phyloP scores from a whole-genome alignment of 2,888 invertebrate species.

The Helicoverpa assulta region DNA sequence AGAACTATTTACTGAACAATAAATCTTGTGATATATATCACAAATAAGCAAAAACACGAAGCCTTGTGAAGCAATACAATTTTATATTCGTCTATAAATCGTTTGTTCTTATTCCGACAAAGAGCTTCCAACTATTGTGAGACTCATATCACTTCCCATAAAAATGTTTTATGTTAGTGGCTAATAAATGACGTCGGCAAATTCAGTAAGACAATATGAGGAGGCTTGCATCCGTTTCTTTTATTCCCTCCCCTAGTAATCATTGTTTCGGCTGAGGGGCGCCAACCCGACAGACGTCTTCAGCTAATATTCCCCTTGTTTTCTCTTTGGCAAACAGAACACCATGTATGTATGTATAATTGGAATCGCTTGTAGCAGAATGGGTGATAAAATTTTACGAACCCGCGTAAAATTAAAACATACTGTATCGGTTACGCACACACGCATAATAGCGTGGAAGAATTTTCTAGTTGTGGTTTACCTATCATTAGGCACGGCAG shows the following conservation, averaged over 20 bases:
- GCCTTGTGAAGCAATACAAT: conserved; percentile 77
- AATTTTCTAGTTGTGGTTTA: conserved; percentile 19
- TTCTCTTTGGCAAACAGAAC: conserved; percentile 73
- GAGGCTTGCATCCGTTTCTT: conserved; percentile 86
- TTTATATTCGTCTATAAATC: conserved; percentile 87
- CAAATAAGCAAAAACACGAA: conserved; percentile 67
- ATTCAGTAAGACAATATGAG: conserved; percentile 89
- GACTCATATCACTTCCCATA: conserved; percentile 87
- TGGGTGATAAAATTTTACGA: conserved; percentile 65
- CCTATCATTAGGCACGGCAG: neutral
- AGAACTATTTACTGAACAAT: conserved; percentile 33
- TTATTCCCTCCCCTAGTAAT: conserved; percentile 84
- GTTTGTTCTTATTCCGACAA: conserved; percentile 81
- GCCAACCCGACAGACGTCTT: conserved; percentile 82
- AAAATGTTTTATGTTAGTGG: conserved; percentile 90
- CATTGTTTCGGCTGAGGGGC: conserved; percentile 85
- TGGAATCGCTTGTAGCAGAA: conserved; percentile 73
- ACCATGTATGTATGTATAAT: conserved; percentile 77
- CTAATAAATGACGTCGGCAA: conserved; percentile 90
- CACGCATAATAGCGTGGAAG: neutral
- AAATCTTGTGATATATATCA: conserved; percentile 57
- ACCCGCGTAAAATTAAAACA: conserved; percentile 51
- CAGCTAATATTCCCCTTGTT: conserved; percentile 81
- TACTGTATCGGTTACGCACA: conserved; percentile 30
- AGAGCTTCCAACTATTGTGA: conserved; percentile 79